These are phyloP conservation scores for Achatina immaculata DNA, from an alignment of 1,140 invertebrate species.

Conservation along the genomic window DNA sequence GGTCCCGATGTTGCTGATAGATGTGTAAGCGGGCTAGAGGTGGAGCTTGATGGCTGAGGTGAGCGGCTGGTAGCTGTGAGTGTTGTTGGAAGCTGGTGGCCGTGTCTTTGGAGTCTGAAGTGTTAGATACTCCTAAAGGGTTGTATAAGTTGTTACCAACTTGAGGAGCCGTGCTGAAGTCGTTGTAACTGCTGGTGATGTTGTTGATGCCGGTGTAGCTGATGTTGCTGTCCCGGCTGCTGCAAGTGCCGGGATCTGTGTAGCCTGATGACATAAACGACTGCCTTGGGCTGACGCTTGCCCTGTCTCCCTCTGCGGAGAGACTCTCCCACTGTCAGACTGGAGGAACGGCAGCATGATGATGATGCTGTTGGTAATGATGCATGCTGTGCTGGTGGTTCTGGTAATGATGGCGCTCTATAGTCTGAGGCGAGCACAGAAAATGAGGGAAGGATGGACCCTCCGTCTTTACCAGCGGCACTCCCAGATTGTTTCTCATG, in stretches of 20 bases:
- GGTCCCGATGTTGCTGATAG: background rate
- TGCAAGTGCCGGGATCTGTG: constrained; percentile 17
- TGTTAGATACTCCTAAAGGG: too few relatives aligned
- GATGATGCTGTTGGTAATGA: constrained; percentile 18
- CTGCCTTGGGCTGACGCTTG: background rate
- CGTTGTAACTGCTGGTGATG: constrained; percentile 16
- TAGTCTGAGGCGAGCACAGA: constrained; percentile 16
- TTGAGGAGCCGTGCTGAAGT: too few relatives aligned
- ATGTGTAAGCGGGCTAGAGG: constrained; percentile 15
- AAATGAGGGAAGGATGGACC: constrained; percentile 27
- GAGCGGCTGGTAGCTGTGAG: background rate
- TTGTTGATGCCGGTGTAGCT: background rate
- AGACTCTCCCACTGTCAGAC: constrained; percentile 35
- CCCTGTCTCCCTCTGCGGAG: constrained; percentile 30
- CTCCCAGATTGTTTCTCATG: background rate
- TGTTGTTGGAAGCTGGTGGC: too few relatives aligned
- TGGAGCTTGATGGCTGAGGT: background rate
- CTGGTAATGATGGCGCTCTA: constrained; percentile 23
- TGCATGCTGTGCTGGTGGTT: constrained; percentile 15
- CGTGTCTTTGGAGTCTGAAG: too few relatives aligned
- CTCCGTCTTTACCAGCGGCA: constrained; percentile 32
- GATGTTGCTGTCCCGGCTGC: constrained; percentile 20
- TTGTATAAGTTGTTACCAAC: too few relatives aligned
- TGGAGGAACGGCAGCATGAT: constrained; percentile 16
- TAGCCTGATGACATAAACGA: background rate